Conservation (phyloP, 2,888 invertebrate genomes). For the Lapara coniferarum region DNA sequence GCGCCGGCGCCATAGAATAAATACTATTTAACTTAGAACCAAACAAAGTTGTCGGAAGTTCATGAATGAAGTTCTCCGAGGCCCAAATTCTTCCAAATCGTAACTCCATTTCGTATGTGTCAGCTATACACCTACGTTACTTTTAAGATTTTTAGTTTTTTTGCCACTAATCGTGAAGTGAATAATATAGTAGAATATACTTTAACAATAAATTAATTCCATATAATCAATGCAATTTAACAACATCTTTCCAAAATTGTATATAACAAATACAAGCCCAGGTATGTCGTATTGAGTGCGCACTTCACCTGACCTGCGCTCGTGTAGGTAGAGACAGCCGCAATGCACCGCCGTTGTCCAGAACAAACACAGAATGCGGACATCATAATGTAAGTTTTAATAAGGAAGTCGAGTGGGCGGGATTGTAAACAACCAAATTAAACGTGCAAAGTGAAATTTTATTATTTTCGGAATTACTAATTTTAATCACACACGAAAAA, state of each 20-base stretch:
- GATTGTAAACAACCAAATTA: slow-evolving; percentile 1
- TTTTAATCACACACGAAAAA: not conserved
- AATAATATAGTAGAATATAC: too few relatives aligned
- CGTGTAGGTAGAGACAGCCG: slow-evolving; percentile 32
- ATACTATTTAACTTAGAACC: not conserved
- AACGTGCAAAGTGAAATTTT: slow-evolving; percentile 15
- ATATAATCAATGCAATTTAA: too few relatives aligned
- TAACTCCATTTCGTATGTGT: too few relatives aligned
- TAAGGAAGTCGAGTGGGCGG: slow-evolving; percentile 24
- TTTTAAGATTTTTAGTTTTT: too few relatives aligned
- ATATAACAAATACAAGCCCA: not conserved
- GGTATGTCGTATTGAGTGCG: slow-evolving; percentile 38
- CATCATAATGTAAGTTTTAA: slow-evolving; percentile 14
- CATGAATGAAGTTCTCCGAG: too few relatives aligned
- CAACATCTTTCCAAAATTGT: too few relatives aligned
- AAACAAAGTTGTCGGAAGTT: not conserved
- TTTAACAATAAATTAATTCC: too few relatives aligned
- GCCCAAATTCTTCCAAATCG: too few relatives aligned
- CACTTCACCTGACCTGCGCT: slow-evolving; percentile 1
- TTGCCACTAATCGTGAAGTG: too few relatives aligned
- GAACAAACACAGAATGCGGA: slow-evolving; percentile 13
- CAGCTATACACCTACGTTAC: too few relatives aligned
- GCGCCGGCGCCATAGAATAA: slow-evolving; percentile 49
- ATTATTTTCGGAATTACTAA: slow-evolving; percentile 12
- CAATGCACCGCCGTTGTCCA: slow-evolving; percentile 49